Evolutionary conservation across 2,797 vertebrate species (phyloP), one percentile per base, ranked within the genome.

Genomic region (Ctenosaura bakeri): DNA sequence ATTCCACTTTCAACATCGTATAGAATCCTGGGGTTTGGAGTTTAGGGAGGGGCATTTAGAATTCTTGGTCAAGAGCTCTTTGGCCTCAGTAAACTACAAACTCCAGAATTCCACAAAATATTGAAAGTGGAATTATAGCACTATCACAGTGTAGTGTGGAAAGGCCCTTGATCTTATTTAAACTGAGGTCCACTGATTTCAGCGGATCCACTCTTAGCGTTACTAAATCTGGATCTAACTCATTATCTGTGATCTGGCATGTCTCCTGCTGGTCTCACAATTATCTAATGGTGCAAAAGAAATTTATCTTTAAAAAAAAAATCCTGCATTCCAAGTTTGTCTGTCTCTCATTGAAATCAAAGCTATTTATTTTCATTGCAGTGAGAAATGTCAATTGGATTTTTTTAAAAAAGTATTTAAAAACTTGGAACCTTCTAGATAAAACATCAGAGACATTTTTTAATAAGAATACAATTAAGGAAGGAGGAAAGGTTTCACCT

Each of bases 341-440:
- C 54, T 83, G 86, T 66, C 56, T 38, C 79, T 91, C n/a, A 92
- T 94, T 89, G 91, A 92, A 94, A 24, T 87, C 76, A 92, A 89
- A 42, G 66, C 74, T 92, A 91, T 88, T 79, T 46, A 83, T 93
- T 95, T 94, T 59, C 88, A 91, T 76, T 92, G 77, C 78, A 87
- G 82, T 88, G 50, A 88, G 92, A 96, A 94, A 92, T 86, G 88
- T 42, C 89, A 79, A 83, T 87, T 88, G 91, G 35, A 95, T 95
- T 24, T 52, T 26, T 14, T 79, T 29, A 87, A 94, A 89, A 89
- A 88, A 90, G 79, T 69, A 91, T 91, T 94, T 95, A 94, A 94
- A 42, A 29, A 1, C 74, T 38, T 90, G 35, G 10, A 95, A 83
- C 74, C 85, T 92, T 87, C 86, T 77, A 91, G 88, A 91, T 73